Evolutionary conservation across 2,797 vertebrate genomes (phyloP).

Genomic region (Acomys russatus): DNA sequence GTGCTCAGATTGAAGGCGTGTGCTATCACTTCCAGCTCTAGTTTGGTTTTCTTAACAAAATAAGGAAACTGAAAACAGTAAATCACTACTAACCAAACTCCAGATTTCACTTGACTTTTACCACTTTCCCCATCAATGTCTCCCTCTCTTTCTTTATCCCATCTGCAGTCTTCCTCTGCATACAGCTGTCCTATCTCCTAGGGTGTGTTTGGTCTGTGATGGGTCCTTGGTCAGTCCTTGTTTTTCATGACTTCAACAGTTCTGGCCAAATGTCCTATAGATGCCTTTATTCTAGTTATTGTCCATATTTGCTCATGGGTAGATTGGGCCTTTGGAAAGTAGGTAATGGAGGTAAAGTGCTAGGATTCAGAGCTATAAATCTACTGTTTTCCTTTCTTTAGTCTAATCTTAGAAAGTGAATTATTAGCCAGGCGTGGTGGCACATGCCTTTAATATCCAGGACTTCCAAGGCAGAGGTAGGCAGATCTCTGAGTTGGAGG

Average conservation of each 20-base stretch:
- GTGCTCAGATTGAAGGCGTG: too few relatives aligned
- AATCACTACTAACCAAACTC: not conserved
- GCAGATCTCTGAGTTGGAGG: too few relatives aligned
- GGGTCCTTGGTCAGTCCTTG: conserved; percentile 17
- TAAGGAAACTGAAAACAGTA: not conserved
- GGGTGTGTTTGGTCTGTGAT: not conserved
- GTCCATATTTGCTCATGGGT: conserved; percentile 24
- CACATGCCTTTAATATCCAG: too few relatives aligned
- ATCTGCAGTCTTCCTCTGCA: not conserved
- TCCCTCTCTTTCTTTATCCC: not conserved
- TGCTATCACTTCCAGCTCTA: not conserved
- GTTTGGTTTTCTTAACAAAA: conserved; percentile 39
- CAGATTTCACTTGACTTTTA: conserved; percentile 17
- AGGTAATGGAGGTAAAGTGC: not conserved
- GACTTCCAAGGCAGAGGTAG: too few relatives aligned
- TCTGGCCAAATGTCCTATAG: not conserved
- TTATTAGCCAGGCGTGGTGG: not conserved
- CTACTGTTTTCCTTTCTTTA: not conserved
- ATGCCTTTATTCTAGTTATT: not conserved
- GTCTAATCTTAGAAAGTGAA: conserved; percentile 2
- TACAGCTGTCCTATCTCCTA: not conserved
- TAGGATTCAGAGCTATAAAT: not conserved
- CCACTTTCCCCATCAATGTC: not conserved
- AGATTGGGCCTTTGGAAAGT: not conserved
- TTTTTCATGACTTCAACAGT: conserved; percentile 9